Evolutionary conservation across 1,140 invertebrate species (phyloP), one percentile per base, ranked within the genome.

Genomic region (Linepithema humile): DNA sequence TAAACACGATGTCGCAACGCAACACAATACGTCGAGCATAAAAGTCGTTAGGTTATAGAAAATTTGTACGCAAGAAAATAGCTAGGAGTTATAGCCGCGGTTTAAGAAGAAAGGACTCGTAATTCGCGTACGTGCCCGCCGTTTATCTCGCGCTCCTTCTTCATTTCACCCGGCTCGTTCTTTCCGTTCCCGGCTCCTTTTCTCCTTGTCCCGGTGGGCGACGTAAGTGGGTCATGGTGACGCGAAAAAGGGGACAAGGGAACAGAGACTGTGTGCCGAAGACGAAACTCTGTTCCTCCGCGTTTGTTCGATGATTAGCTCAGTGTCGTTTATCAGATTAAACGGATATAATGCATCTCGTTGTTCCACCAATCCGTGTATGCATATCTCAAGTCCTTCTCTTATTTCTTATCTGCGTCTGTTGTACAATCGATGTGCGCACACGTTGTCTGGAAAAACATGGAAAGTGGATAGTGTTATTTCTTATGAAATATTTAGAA

Each of bases 151-250:
- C 17, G 3, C 29, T 26, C 35, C 2, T 53, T 53, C 23, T 55
- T 72, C 20, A 38, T 72, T 72, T 38, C 20, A 4, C 5, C 29
- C 32, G 50, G 1, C 29, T 23, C 32, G 32, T 53, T 55, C 32
- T 15, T 72, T 59, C 53, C 9, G 7, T 73, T 74, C 20, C 35
- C 17, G 53, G 5, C 3, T 74, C 23, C 38, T 74, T 55, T 72
- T 55, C 23, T 60, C 35, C 53, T 74, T 45, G 38, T 74, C 26
- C 23, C 23, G 26, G 6, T 5, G 38, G 60, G n/a, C n/a, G 53
- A 29, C 17, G 23, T 23, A 45, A 74, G 55, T 74, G 17, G 55
- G 55, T 74, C 72, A 74, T 17, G 72, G 60, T 38, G 60, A 62
- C 6, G 32, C 32, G 38, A 74, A 60, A 73, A 74, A 60, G 35